phyloP scores from a whole-genome alignment of 2,113 vertebrate species.

The Fukomys damarensis region DNA sequence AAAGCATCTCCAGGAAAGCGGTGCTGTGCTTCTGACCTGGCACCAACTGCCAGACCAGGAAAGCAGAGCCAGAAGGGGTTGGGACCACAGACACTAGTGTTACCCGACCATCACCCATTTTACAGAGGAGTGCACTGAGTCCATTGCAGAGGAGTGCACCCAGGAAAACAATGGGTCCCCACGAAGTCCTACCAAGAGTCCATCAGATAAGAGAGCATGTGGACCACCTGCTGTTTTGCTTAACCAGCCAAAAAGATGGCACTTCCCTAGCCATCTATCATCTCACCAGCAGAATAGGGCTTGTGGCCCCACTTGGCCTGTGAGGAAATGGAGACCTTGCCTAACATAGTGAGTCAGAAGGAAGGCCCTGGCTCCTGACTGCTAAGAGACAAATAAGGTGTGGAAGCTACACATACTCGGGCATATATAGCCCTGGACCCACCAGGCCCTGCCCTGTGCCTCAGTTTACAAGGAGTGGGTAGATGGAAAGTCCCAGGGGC shows the following conservation, averaged over 20 bases:
- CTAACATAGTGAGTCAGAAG: not conserved
- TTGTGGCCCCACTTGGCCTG: not conserved
- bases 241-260: not conserved
- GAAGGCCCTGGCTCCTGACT: not conserved
- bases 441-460: not conserved
- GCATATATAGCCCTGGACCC: too few relatives aligned
- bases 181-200: not conserved
- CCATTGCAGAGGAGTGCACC: too few relatives aligned
- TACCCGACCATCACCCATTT: not conserved
- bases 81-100: not conserved
- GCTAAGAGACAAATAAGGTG: not conserved
- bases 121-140: not conserved
- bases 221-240: not conserved
- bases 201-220: not conserved
- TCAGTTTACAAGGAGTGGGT: not conserved
- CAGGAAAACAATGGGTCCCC: not conserved
- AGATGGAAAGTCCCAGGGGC: not conserved
- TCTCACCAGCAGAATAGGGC: not conserved
- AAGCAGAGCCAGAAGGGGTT: not conserved
- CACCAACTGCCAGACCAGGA: not conserved
- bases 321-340: not conserved
- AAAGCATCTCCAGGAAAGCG: not conserved
- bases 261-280: too few relatives aligned
- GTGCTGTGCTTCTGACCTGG: not conserved
- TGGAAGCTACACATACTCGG: fast-evolving